Conservation (phyloP, 2,888 invertebrate species). For the Lycocerus yunnanus region DNA sequence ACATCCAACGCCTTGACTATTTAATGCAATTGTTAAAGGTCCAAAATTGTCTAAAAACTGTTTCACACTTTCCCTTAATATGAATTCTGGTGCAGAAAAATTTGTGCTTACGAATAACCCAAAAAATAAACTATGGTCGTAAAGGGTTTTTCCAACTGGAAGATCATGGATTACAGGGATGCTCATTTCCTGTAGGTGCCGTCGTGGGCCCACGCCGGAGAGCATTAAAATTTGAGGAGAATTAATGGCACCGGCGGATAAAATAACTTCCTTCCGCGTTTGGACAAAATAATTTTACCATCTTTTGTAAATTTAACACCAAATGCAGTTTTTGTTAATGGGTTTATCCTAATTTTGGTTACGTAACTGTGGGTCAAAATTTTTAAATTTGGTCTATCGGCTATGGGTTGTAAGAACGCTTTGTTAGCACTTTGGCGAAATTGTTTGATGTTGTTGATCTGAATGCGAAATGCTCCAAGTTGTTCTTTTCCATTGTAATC, state of each 20-base stretch:
- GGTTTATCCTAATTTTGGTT: constrained; percentile 64
- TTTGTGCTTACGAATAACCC: constrained; percentile 62
- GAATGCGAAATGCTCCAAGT: constrained; percentile 65
- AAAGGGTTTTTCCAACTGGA: constrained; percentile 74
- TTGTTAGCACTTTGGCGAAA: constrained; percentile 64
- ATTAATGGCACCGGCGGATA: constrained; percentile 64
- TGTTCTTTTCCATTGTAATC: constrained; percentile 66
- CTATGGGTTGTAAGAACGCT: constrained; percentile 70
- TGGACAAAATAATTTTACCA: constrained; percentile 56
- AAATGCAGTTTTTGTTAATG: constrained; percentile 56
- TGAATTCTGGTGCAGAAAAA: constrained; percentile 53
- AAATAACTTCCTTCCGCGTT: constrained; percentile 65
- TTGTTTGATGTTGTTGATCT: constrained; percentile 65
- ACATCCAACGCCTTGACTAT: not conserved
- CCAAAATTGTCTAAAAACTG: constrained; percentile 41
- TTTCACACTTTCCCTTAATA: constrained; percentile 55
- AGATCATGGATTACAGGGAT: constrained; percentile 66
- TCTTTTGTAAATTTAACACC: constrained; percentile 60
- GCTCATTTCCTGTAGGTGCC: constrained; percentile 57
- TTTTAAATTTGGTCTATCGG: constrained; percentile 58
- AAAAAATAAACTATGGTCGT: constrained; percentile 70
- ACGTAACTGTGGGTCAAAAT: constrained; percentile 60
- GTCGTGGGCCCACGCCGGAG: constrained; percentile 67
- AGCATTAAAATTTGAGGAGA: constrained; percentile 68
- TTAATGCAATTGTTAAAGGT: not conserved